A percentile compares a stretch with the other conserved stretches of the same genome.
Conservation (phyloP, 2,888 invertebrate species). For the Eretmocerus hayati region DNA sequence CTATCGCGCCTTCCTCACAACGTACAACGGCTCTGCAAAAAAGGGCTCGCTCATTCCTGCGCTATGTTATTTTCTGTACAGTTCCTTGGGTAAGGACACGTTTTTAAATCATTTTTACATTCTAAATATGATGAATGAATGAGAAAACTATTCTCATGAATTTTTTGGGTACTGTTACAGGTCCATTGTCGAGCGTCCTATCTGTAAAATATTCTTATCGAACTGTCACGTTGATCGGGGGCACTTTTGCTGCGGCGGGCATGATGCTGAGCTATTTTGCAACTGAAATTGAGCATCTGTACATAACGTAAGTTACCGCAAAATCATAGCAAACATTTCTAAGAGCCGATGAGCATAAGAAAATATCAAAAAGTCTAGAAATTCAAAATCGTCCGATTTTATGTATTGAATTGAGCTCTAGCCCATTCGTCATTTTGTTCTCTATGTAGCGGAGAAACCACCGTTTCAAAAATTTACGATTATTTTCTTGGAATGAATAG, state of each 20-base stretch:
- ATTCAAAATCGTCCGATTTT: too few relatives aligned
- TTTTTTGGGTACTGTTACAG: conserved; percentile 48
- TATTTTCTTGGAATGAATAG: too few relatives aligned
- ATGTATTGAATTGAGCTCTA: too few relatives aligned
- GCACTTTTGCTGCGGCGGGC: conserved; percentile 72
- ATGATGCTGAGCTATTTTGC: conserved; percentile 81
- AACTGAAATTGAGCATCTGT: conserved; percentile 69
- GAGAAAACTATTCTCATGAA: too few relatives aligned
- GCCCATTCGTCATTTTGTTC: too few relatives aligned
- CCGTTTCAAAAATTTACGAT: too few relatives aligned
- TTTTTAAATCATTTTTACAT: not conserved
- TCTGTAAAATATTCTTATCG: conserved; percentile 78
- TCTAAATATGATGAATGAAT: too few relatives aligned
- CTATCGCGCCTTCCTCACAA: conserved; percentile 73
- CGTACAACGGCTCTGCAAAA: conserved; percentile 65
- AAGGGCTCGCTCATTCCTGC: conserved; percentile 81
- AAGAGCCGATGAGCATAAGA: too few relatives aligned
- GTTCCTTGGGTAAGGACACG: conserved; percentile 65
- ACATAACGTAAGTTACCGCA: conserved; percentile 68
- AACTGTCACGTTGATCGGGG: conserved; percentile 76
- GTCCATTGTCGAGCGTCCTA: conserved; percentile 76
- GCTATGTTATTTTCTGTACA: conserved; percentile 80
- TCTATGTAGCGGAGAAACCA: too few relatives aligned
- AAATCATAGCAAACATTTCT: too few relatives aligned
- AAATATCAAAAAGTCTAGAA: too few relatives aligned